Evolutionary conservation across 1,140 invertebrate species (phyloP), one percentile per base, ranked within the genome.

Genomic region (Galleria mellonella): DNA sequence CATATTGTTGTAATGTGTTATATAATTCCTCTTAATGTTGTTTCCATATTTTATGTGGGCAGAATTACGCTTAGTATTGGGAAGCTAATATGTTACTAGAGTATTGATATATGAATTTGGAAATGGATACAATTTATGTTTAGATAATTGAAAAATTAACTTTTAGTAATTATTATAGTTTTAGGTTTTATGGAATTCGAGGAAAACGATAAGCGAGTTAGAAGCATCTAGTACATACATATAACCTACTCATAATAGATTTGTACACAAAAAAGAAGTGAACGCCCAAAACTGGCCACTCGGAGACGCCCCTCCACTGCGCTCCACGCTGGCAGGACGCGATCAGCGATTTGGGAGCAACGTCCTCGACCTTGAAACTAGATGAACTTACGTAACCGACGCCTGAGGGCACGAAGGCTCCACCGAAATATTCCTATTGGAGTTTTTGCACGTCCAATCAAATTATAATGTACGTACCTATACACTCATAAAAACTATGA

Each of bases 301-400:
- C 41, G 51, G 47, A 52, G 50, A 51, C 55, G 45, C 64, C 61
- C 60, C 63, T 55, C 50, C 55, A 65, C 59, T 9, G 70, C 43
- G 62, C 61, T 58, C 63, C 53, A 47, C 55, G 64, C 59, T 9
- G 70, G 54, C 70, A 83, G 76, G 79, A 83, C 74, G 69, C 72
- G 71, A 71, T 78, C 78, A 74, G 73, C 74, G 68, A 78, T 73
- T 79, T 77, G 79, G 79, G 79, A 82, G 72, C 81, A 84, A 82
- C 64, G 81, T 74, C 81, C 81, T 66, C 75, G 79, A 69, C 79
- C 79, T 83, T 83, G 79, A 69, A 60, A 61, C 71, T 83, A 83
- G 79, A 77, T 79, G 79, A 82, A 83, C 75, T 81, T 79, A 82
- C 67, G 75, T 77, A 81, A 81, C 77, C 72, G 65, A 47, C 53